Conservation (phyloP, 2,888 invertebrate species). For the Tuta absoluta region DNA sequence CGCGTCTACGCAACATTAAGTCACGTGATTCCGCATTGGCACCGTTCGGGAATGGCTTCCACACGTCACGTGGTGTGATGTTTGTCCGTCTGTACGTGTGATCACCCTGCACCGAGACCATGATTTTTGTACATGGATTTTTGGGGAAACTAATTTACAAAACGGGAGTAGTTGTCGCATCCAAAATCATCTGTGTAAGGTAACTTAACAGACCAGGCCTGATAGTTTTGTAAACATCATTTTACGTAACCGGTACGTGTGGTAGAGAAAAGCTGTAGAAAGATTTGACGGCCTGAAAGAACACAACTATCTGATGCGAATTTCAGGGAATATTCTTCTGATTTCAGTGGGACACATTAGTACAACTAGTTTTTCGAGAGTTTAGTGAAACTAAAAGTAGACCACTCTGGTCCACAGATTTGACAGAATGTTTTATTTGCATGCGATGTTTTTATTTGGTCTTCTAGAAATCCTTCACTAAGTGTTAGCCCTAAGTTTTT, state of each 20-base stretch:
- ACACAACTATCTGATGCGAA: too few species aligned
- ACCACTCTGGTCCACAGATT: not conserved
- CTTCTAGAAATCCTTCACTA: slow-evolving; percentile 34
- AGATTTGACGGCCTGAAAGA: too few species aligned
- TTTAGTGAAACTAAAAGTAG: not conserved
- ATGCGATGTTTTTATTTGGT: slow-evolving; percentile 40
- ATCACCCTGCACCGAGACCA: slow-evolving; percentile 59
- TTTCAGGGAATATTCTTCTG: too few species aligned
- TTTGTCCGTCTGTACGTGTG: slow-evolving; percentile 56
- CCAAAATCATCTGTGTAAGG: too few species aligned
- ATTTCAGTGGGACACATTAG: too few species aligned
- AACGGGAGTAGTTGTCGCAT: too few species aligned
- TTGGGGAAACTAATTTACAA: slow-evolving; percentile 2
- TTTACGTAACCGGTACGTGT: too few species aligned
- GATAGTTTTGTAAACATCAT: too few species aligned
- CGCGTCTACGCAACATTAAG: slow-evolving; percentile 76
- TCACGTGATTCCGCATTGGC: slow-evolving; percentile 67
- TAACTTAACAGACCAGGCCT: too few species aligned
- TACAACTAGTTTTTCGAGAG: not conserved
- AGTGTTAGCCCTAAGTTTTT: slow-evolving; percentile 34
- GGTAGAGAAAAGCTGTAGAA: too few species aligned
- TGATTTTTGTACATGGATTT: slow-evolving; percentile 9
- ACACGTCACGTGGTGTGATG: slow-evolving; percentile 63
- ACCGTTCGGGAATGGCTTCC: slow-evolving; percentile 69
- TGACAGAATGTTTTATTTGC: slow-evolving; percentile 36